Evolutionary conservation across 2,797 vertebrate species (phyloP), one percentile per base, ranked within the genome.

Genomic region (Taenioides sp.): DNA sequence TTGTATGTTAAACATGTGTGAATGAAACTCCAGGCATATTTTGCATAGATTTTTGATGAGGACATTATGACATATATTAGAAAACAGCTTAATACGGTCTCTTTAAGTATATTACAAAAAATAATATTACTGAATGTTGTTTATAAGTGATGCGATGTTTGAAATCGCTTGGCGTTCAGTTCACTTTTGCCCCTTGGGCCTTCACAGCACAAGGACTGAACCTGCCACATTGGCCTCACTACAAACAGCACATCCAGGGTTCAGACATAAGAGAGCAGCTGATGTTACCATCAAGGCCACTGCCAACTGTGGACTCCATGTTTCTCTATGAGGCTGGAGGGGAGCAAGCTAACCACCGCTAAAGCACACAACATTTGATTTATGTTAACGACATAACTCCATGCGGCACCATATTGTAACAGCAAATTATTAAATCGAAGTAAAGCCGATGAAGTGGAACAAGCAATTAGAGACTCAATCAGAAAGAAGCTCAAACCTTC

Each of bases 381-480:
- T 60, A 70, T 20, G 31, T 58, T 5, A 71, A 54, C 60, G 4
- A 65, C 34, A 76, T n/a, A 69, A 72, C 74, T 52, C 54, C 77
- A 62, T 71, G 52, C 73, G 73, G 57, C 72, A 31, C 66, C 73
- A 58, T 73, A 77, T 76, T 75, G 79, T 74, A 76, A 69, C 69
- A 58, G 28, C 60, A 7, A 62, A 72, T 80, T 70, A 80, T 80
- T 74, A 69, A 84, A 82, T 81, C 54, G 73, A 82, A 74, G 80
- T 81, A 73, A 75, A 77, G 86, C 71, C 25, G 78, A 74, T 72
- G 79, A 84, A 82, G 82, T 74, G 82, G 80, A 86, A 85, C 82
- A 73, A 71, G 82, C 79, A 75, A 84, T 87, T 88, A 84, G 68
- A 79, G 86, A 82, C 23, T 76, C 80, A 76, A 85, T 87, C 79